phyloP scores from a whole-genome alignment of 35 echinoderm and acorn worm species.

The Nesometra sesokonis region DNA sequence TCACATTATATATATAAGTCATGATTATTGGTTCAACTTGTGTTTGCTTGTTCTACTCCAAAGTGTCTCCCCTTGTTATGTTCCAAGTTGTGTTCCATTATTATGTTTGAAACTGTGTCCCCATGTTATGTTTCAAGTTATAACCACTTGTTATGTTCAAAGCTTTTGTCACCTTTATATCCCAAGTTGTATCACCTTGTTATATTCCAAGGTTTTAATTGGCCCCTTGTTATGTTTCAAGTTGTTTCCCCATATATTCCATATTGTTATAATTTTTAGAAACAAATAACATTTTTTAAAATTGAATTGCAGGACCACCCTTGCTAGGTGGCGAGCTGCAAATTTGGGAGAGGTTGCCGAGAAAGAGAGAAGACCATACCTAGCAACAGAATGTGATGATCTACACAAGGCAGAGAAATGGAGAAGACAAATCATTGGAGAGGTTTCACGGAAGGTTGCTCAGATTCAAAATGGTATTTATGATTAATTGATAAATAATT shows the following conservation, averaged over 20 bases:
- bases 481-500: too few relatives aligned
- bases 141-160: too few relatives aligned
- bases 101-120: too few relatives aligned
- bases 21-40: too few relatives aligned
- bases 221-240: not conserved
- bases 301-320: constrained; percentile 52
- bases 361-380: constrained; percentile 80
- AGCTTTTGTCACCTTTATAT: too few relatives aligned
- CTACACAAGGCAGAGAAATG: constrained; percentile 93
- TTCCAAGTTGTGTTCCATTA: too few relatives aligned
- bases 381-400: constrained; percentile 84
- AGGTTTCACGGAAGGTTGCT: constrained; percentile 87
- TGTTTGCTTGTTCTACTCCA: too few relatives aligned
- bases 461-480: constrained; percentile 99
- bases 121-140: too few relatives aligned
- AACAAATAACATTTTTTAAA: not conserved
- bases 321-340: constrained; percentile 82
- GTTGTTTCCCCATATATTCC: not conserved
- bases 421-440: constrained; percentile 94
- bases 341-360: constrained; percentile 67
- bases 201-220: too few relatives aligned
- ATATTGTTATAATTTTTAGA: not conserved
- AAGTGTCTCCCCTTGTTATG: too few relatives aligned
- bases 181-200: too few relatives aligned
- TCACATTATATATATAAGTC: too few relatives aligned